These are phyloP conservation scores for Graptemys geographica DNA, from an alignment of 2,797 vertebrate genomes.

Conservation along the genomic window DNA sequence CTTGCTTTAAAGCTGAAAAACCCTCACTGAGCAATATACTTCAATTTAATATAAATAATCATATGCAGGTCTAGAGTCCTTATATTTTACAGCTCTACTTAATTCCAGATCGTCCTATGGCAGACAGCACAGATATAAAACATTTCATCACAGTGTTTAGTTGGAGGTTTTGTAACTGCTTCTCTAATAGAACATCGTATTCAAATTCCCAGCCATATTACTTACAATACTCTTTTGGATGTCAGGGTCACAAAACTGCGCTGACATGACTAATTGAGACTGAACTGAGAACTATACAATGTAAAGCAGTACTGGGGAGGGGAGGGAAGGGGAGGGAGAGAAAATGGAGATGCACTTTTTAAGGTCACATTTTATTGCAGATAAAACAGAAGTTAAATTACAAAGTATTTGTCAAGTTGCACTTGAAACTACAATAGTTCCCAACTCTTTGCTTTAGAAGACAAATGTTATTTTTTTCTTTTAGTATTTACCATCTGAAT, in stretches of 20 bases:
- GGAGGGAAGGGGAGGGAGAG: neutral
- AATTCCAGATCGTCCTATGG: slow-evolving; percentile 63
- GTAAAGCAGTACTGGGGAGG: slow-evolving; percentile 8
- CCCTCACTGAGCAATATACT: slow-evolving; percentile 47
- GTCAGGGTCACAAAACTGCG: slow-evolving; percentile 36
- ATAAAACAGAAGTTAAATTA: slow-evolving; percentile 53
- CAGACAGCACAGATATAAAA: slow-evolving; percentile 60
- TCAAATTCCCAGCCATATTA: slow-evolving; percentile 35
- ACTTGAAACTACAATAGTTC: slow-evolving; percentile 19
- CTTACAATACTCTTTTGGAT: slow-evolving; percentile 38
- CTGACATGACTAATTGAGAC: slow-evolving; percentile 42
- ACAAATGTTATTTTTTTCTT: slow-evolving; percentile 30
- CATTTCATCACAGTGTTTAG: slow-evolving; percentile 58
- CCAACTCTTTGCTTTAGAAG: slow-evolving; percentile 21
- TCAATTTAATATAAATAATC: slow-evolving; percentile 70
- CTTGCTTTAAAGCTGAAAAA: slow-evolving; percentile 58
- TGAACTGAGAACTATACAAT: slow-evolving; percentile 5
- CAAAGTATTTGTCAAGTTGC: slow-evolving; percentile 53
- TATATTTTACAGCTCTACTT: slow-evolving; percentile 72
- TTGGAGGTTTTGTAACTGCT: slow-evolving; percentile 9
- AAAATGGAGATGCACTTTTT: slow-evolving; percentile 30
- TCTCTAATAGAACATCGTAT: slow-evolving; percentile 9
- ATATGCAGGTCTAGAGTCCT: slow-evolving; percentile 63
- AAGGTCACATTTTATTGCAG: slow-evolving; percentile 35
- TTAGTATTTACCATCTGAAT: slow-evolving; percentile 40